Percentiles rank a stretch among this genome's conserved stretches.
Conservation (phyloP, 2,888 invertebrate species). For the Chymomyza caudatula region DNA sequence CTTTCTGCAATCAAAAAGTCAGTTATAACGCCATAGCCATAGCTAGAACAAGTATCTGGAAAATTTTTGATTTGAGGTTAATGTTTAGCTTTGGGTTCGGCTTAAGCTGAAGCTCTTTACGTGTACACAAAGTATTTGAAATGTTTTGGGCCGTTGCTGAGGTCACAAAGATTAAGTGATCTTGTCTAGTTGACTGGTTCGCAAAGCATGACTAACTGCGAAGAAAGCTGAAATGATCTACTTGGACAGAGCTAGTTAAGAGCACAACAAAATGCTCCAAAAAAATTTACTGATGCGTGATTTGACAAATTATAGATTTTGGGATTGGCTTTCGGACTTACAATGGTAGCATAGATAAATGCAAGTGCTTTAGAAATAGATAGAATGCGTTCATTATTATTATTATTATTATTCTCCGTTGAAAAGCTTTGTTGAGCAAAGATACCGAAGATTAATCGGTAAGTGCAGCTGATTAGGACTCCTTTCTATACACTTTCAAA, state of each 20-base stretch:
- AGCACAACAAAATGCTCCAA: neutral
- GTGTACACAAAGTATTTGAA: neutral
- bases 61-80: neutral
- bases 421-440: neutral
- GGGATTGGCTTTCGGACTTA: no score
- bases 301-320: no score
- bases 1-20: neutral
- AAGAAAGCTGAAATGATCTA: slow-evolving; percentile 43
- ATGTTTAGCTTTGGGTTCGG: neutral
- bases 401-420: neutral
- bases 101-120: neutral
- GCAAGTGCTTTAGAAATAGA: no score
- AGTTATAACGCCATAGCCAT: neutral
- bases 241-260: neutral
- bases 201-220: slow-evolving; percentile 42
- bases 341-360: neutral
- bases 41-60: neutral
- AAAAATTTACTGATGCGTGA: neutral
- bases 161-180: slow-evolving; percentile 50
- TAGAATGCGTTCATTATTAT: neutral
- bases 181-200: slow-evolving; percentile 43
- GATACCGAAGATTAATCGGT: neutral
- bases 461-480: neutral
- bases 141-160: neutral
- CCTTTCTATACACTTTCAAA: no score